Conservation (phyloP, 1,140 invertebrate species). For the Lucilia cuprina region DNA sequence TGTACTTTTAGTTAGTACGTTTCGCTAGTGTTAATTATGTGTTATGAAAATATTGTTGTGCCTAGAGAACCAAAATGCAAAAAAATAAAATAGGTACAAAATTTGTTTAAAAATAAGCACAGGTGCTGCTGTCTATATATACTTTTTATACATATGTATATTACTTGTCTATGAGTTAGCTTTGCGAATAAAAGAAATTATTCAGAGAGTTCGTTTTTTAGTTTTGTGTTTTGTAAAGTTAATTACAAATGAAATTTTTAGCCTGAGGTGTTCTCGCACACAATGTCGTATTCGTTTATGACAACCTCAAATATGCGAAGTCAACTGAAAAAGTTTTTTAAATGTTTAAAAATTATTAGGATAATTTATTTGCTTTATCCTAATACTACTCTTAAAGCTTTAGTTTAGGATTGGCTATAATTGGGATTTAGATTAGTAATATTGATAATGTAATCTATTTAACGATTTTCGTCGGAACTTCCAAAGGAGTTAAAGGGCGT, state of each 20-base stretch:
- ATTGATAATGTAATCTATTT: no score
- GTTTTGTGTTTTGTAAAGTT: conserved; percentile 15
- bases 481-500: no score
- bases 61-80: background rate
- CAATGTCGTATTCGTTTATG: background rate
- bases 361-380: no score
- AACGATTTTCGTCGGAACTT: no score
- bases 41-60: conserved; percentile 13
- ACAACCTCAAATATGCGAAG: background rate
- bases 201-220: conserved; percentile 7
- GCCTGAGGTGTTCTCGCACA: conserved; percentile 27
- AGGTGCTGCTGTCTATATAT: background rate
- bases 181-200: conserved; percentile 26
- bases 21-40: conserved; percentile 29
- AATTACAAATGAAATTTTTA: conserved; percentile 28
- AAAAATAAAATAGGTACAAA: background rate
- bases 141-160: background rate
- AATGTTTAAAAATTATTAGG: no score
- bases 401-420: no score
- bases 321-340: no score
- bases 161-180: background rate
- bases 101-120: conserved; percentile 11
- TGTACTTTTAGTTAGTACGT: no score
- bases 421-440: no score
- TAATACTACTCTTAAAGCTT: background rate